Conservation (phyloP, 2,888 invertebrate species). For the Pterostichus madidus region DNA sequence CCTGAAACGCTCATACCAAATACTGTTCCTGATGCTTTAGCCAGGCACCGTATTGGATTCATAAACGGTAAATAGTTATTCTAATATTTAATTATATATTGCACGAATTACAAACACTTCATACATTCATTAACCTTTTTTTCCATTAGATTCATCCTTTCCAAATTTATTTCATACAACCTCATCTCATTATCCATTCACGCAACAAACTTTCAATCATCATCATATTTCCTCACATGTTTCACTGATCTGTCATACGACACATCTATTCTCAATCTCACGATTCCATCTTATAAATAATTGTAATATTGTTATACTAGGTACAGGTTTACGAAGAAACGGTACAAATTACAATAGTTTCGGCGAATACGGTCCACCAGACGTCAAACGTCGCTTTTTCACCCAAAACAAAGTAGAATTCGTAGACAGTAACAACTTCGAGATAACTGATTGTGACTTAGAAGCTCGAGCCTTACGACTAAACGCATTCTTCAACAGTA, state of each 20-base stretch:
- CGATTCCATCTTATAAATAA: not conserved
- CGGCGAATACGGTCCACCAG: conserved; percentile 74
- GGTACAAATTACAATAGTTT: conserved; percentile 73
- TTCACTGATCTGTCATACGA: too few species aligned
- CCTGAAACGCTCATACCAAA: conserved; percentile 52
- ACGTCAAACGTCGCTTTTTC: conserved; percentile 74
- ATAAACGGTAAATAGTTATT: conserved; percentile 35
- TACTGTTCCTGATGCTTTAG: conserved; percentile 52
- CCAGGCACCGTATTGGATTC: conserved; percentile 48
- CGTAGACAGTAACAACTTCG: conserved; percentile 65
- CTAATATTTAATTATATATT: too few species aligned
- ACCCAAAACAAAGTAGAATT: conserved; percentile 68
- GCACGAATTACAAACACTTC: too few species aligned
- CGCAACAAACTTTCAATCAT: too few species aligned
- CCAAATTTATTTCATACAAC: too few species aligned
- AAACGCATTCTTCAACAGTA: conserved; percentile 64
- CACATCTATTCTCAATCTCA: too few species aligned
- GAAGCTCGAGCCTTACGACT: conserved; percentile 64
- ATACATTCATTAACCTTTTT: too few species aligned
- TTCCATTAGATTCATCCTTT: too few species aligned
- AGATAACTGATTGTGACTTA: conserved; percentile 66
- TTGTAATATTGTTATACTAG: not conserved
- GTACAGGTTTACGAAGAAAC: conserved; percentile 70
- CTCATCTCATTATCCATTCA: too few species aligned
- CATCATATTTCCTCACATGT: too few species aligned